Percentiles rank a stretch among this genome's conserved stretches.
Conservation (phyloP, 2,113 vertebrate species). For the Tretioscincus oriximinensis region DNA sequence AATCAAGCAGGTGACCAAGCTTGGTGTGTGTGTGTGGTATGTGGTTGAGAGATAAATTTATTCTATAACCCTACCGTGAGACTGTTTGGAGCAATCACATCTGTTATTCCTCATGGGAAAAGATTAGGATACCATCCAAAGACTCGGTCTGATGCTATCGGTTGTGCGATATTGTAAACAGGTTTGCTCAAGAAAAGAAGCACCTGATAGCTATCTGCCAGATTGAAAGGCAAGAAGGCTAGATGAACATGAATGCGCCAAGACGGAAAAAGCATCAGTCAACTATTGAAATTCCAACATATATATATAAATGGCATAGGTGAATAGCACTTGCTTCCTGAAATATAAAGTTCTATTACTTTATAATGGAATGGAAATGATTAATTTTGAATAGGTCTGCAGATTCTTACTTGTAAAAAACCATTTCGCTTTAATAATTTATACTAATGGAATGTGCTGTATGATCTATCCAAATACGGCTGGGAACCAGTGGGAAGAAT, state of each 20-base stretch:
- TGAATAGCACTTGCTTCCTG: conserved; percentile 9
- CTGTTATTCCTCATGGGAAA: conserved; percentile 30
- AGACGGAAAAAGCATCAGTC: not conserved
- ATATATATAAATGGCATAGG: no score
- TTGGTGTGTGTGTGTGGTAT: not conserved
- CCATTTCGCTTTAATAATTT: conserved; percentile 68
- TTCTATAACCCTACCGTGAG: fast-evolving
- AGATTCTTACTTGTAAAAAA: conserved; percentile 56
- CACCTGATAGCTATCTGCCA: conserved; percentile 42
- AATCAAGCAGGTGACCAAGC: not conserved
- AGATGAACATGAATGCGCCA: conserved; percentile 56
- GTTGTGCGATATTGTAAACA: conserved; percentile 34
- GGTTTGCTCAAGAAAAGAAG: conserved; percentile 45
- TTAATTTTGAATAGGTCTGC: conserved; percentile 58
- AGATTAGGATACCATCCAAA: conserved; percentile 28
- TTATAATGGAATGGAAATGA: conserved; percentile 59
- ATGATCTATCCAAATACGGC: conserved; percentile 20
- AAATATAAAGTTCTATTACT: conserved; percentile 64
- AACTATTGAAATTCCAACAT: no score
- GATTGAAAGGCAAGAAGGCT: not conserved
- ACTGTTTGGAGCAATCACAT: conserved; percentile 10
- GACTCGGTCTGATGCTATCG: conserved; percentile 21
- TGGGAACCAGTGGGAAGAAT: conserved; percentile 28
- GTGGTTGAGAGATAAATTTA: conserved; percentile 13
- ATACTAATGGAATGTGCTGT: conserved; percentile 62